These are phyloP conservation scores for Emmelina monodactyla DNA, from an alignment of 2,888 invertebrate species.

Conservation along the genomic window DNA sequence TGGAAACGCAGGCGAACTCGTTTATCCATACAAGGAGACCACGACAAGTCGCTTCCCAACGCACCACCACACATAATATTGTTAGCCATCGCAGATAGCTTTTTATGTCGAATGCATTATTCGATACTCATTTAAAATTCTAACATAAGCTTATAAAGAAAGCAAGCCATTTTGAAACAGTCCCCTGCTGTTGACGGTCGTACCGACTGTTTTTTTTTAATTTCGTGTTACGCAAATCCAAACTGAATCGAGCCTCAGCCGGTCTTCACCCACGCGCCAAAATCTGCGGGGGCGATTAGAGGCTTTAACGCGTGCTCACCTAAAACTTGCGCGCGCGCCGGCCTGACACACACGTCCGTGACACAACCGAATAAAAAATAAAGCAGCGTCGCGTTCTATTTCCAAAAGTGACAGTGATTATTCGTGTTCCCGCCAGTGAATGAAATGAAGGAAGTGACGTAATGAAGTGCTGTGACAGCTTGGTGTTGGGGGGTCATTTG, in stretches of 20 bases:
- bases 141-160: conserved; percentile 62
- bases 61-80: conserved; percentile 63
- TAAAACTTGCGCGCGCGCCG: conserved; percentile 51
- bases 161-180: conserved; percentile 56
- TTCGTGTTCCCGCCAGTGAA: conserved; percentile 5
- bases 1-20: conserved; percentile 62
- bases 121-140: conserved; percentile 67
- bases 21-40: conserved; percentile 60
- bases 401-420: conserved; percentile 19
- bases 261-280: conserved; percentile 49
- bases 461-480: conserved; percentile 58
- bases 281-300: conserved; percentile 57
- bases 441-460: conserved; percentile 49
- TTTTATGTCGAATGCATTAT: conserved; percentile 66
- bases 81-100: conserved; percentile 61
- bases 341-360: conserved; percentile 41
- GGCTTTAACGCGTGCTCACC: conserved; percentile 52
- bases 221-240: conserved; percentile 46
- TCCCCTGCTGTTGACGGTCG: conserved; percentile 54
- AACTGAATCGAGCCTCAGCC: conserved; percentile 33
- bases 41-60: conserved; percentile 56
- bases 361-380: not conserved
- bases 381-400: not conserved
- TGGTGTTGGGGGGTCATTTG: conserved; percentile 39
- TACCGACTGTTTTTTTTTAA: conserved; percentile 24